A percentile compares a stretch with the other conserved stretches of the same genome.
Conservation (phyloP, 2,888 invertebrate genomes). For the Eristalinus sepulchralis region DNA sequence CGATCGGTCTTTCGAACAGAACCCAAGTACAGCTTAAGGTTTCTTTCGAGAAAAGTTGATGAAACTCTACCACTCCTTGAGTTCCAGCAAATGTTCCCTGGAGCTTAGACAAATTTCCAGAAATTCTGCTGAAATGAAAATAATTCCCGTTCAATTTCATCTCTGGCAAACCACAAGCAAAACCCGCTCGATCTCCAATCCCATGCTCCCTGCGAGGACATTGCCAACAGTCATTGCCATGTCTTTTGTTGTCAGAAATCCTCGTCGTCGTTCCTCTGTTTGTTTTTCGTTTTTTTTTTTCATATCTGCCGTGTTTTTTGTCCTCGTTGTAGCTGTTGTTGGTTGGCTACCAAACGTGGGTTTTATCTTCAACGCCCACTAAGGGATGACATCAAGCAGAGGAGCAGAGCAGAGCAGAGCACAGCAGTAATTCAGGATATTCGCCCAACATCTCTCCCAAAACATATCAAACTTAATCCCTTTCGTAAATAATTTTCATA, state of each 20-base stretch:
- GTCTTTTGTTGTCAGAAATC: neutral
- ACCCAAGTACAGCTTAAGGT: too few species aligned
- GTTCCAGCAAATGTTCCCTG: neutral
- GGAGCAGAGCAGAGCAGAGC: neutral
- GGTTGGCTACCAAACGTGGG: neutral
- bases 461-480: slow-evolving; percentile 70
- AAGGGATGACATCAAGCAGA: slow-evolving; percentile 47
- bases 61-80: neutral
- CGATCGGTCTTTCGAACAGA: too few species aligned
- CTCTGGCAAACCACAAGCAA: neutral
- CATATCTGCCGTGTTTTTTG: neutral
- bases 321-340: too few species aligned
- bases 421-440: slow-evolving; percentile 66
- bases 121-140: neutral
- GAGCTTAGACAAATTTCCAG: neutral
- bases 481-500: slow-evolving; percentile 67
- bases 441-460: slow-evolving; percentile 32
- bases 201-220: neutral
- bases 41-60: neutral
- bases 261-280: neutral
- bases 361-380: slow-evolving; percentile 20
- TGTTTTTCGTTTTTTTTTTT: neutral
- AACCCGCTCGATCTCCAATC: neutral
- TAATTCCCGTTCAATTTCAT: neutral
- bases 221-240: neutral